These are phyloP conservation scores for Malurus cyaneus DNA, from an alignment of 2,113 vertebrate species.

Conservation along the genomic window DNA sequence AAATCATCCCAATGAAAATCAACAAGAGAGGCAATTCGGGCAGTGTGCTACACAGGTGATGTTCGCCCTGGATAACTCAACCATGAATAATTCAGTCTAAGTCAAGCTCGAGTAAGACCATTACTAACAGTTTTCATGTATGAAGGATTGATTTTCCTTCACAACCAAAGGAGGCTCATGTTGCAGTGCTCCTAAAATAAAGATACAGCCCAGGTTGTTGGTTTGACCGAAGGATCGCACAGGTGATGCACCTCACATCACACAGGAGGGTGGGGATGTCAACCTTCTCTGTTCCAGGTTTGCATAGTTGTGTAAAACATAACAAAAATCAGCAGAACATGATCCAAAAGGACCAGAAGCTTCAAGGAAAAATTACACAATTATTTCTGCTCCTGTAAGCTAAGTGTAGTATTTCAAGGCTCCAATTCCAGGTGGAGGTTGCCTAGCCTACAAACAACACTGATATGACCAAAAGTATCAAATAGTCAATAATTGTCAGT, in stretches of 20 bases:
- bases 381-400: neutral
- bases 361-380: neutral
- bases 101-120: conserved; percentile 4
- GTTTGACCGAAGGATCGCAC: neutral
- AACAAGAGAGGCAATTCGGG: neutral
- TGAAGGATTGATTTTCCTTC: conserved; percentile 35
- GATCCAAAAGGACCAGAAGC: neutral
- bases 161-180: neutral
- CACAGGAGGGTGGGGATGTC: fast-evolving
- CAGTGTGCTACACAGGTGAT: neutral
- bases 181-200: neutral
- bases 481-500: neutral
- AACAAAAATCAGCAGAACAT: neutral
- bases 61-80: neutral
- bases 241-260: neutral
- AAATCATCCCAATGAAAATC: neutral
- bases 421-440: neutral
- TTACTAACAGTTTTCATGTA: conserved; percentile 39
- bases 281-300: neutral
- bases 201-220: neutral
- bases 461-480: neutral
- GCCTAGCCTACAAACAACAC: neutral
- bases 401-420: neutral
- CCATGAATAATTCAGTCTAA: conserved; percentile 22
- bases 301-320: neutral